These are phyloP conservation scores for Pyrrhopygopsis socrates DNA, from an alignment of 2,888 invertebrate genomes.

Conservation along the genomic window DNA sequence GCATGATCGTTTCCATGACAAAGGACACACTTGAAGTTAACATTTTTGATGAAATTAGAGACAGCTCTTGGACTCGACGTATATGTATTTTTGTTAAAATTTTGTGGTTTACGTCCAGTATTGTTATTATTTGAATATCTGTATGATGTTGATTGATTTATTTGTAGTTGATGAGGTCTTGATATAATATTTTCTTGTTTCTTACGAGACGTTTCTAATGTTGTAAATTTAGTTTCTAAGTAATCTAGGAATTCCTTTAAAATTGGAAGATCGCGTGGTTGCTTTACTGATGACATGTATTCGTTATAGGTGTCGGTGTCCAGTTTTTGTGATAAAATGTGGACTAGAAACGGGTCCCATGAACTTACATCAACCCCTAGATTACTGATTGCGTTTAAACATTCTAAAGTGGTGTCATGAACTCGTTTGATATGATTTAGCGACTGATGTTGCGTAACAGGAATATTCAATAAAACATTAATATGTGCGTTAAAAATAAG, in stretches of 20 bases:
- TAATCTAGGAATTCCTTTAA: constrained; percentile 42
- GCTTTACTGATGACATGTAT: constrained; percentile 35
- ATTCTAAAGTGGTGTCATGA: background rate
- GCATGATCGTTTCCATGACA: background rate
- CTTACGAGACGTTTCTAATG: background rate
- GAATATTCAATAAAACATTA: background rate
- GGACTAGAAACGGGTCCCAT: constrained; percentile 28
- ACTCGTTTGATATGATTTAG: background rate
- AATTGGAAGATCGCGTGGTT: constrained; percentile 12
- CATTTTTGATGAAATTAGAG: background rate
- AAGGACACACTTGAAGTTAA: background rate
- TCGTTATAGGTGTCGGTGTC: constrained; percentile 40
- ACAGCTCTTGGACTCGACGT: background rate
- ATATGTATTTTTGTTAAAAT: background rate
- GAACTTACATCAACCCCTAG: background rate
- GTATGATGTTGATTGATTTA: background rate
- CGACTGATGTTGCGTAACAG: constrained; percentile 76
- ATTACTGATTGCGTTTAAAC: background rate
- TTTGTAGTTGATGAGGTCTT: background rate
- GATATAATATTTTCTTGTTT: background rate
- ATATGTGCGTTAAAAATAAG: constrained; percentile 46
- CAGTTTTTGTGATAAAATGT: constrained; percentile 51
- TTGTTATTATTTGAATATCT: background rate
- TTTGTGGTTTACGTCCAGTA: background rate
- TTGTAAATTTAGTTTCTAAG: constrained; percentile 48